Base-by-base conservation (phyloP, 2,888 invertebrate genomes). In the Pheosia gnoma region DNA sequence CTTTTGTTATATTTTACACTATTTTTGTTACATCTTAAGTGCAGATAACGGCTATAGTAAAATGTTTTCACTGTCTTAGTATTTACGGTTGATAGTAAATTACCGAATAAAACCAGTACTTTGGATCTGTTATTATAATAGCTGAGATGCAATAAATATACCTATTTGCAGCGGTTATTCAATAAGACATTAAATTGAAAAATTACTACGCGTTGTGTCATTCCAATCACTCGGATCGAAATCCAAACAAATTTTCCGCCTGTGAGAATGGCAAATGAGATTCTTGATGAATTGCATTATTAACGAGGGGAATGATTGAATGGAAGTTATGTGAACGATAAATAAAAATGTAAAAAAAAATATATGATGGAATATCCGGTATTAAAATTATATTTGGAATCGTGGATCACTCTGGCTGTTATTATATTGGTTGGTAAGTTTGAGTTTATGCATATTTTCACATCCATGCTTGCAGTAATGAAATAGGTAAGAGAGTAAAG, bases 181-280 rank as follows among this genome's bases (percentile, higher is more conserved):
- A 65, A 55, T 60, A 65, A 67, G 60, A 62, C 73, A 73, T 73
- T 64, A 67, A 67, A 39, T 73, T 54, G 60, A 70, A 67, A 37
- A 57, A 65, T 59, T 7, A 6, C 43, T 41, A 9, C 55, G 5
- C 7, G 3, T 55, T n/a, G 11, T 55, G 13, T 55, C 55, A 39
- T 55, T 55, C 11, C 39, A 55, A 55, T 55, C 55, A 13, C 37
- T 10, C 9, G 39, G 51, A 51, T 25, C 51, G 39, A 7, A 53
- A 8, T 10, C 39, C 25, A 62, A 63, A 43, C 41, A 59, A 68
- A 69, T 71, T 69, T 69, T 67, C 66, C 66, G 66, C 67, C 51
- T 8, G 5, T 66, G 65, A 57, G 57, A 60, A 57, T 51, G 55
- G 51, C 43, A 55, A 51, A 58, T 51, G 54, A 52, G 64, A 11